These are phyloP conservation scores for Drosophila bocqueti DNA, from an alignment of 1,140 invertebrate species.

Conservation along the genomic window DNA sequence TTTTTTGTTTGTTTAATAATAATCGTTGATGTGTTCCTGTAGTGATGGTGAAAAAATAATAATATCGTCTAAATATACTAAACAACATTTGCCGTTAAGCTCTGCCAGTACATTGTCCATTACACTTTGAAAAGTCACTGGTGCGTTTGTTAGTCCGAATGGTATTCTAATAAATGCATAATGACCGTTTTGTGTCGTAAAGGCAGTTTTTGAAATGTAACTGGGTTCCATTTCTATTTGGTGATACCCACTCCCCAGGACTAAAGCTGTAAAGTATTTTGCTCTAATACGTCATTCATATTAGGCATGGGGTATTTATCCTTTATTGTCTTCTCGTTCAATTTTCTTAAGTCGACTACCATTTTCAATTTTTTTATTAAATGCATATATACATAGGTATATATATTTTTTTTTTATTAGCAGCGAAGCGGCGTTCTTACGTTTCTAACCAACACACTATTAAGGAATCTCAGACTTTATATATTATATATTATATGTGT, in stretches of 20 bases:
- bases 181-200: neutral
- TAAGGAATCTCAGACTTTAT: too few species aligned
- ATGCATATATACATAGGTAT: too few species aligned
- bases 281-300: slow-evolving; percentile 19
- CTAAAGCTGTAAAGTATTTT: slow-evolving; percentile 26
- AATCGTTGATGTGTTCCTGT: slow-evolving; percentile 3
- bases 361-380: slow-evolving; percentile 6
- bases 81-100: slow-evolving; percentile 1
- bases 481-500: too few species aligned
- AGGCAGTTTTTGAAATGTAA: neutral
- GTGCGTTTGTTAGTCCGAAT: slow-evolving; percentile 2
- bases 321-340: slow-evolving; percentile 9
- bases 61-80: slow-evolving; percentile 4
- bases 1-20: too few species aligned
- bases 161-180: slow-evolving; percentile 14
- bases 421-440: too few species aligned
- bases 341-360: slow-evolving; percentile 1
- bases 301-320: slow-evolving; percentile 27
- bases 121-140: slow-evolving; percentile 18
- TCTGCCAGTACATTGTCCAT: slow-evolving; percentile 3
- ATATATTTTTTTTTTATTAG: too few species aligned
- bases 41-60: neutral
- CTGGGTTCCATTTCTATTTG: slow-evolving; percentile 22
- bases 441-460: too few species aligned
- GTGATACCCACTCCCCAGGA: slow-evolving; percentile 3